phyloP scores from a whole-genome alignment of 2,113 vertebrate genomes.

The Hymenochirus boettgeri region DNA sequence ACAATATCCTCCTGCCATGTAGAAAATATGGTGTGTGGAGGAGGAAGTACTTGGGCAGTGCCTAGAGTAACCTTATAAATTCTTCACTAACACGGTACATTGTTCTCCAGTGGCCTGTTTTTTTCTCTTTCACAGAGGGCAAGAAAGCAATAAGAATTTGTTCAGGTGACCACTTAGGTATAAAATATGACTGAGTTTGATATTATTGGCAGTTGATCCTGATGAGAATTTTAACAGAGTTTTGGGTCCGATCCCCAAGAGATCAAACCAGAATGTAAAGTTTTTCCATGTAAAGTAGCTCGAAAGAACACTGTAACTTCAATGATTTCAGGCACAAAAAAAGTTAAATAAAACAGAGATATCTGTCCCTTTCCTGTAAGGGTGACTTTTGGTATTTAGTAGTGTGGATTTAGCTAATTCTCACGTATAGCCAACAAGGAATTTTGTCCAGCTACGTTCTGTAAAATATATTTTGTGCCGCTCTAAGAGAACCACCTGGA shows the following conservation, averaged over 20 bases:
- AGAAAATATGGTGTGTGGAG: background rate
- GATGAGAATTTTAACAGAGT: conserved; percentile 2
- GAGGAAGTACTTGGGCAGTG: background rate
- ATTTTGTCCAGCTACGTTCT: background rate
- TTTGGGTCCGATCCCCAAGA: conserved; percentile 18
- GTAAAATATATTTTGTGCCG: no score
- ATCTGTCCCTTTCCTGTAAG: conserved; percentile 13
- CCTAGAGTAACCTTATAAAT: background rate
- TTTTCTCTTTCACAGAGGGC: background rate
- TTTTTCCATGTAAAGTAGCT: conserved; percentile 5
- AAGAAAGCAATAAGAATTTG: conserved; percentile 1
- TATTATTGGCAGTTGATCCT: conserved; percentile 31
- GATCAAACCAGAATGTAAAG: conserved; percentile 11
- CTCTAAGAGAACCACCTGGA: no score
- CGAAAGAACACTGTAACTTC: background rate
- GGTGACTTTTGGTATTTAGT: background rate
- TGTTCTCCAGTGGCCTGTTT: background rate
- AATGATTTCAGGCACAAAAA: background rate
- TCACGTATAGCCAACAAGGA: background rate
- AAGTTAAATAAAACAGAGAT: background rate
- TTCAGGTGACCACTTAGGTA: conserved; percentile 33
- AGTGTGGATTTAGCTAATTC: background rate
- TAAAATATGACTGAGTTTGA: conserved; percentile 20
- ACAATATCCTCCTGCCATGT: conserved; percentile 1
- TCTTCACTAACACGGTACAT: background rate